A percentile compares a stretch with the other conserved stretches of the same genome.
Evolutionary conservation across 2,113 vertebrate genomes (phyloP).

Genomic region (Helogale parvula): DNA sequence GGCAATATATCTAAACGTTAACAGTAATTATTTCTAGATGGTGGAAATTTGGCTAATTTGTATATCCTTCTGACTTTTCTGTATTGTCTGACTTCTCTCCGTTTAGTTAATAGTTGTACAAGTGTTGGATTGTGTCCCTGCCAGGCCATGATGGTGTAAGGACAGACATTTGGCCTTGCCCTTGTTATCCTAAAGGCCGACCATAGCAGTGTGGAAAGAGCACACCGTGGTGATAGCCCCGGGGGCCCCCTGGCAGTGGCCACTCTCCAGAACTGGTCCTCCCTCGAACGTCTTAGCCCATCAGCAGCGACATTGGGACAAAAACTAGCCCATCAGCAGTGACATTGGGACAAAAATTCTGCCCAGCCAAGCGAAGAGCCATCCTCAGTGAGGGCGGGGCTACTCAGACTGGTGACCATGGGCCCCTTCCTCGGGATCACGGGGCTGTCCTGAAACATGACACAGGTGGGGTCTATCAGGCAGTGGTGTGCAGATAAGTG

Average conservation of each 20-base stretch:
- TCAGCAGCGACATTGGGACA: neutral
- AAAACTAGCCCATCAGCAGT: neutral
- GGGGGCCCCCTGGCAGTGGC: no score
- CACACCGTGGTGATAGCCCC: neutral
- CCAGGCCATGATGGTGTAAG: neutral
- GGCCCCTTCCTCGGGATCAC: neutral
- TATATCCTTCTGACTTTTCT: neutral
- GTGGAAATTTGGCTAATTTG: neutral
- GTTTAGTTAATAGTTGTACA: neutral
- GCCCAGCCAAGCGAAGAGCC: neutral
- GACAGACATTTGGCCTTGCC: neutral
- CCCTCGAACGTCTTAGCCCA: neutral
- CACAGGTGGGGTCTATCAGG: neutral
- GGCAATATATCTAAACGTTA: neutral
- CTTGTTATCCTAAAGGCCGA: neutral
- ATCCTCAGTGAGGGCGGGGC: neutral
- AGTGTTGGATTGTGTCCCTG: neutral
- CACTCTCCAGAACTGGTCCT: no score
- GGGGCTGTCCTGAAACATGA: neutral
- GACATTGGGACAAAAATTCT: rapidly evolving
- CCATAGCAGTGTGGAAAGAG: neutral
- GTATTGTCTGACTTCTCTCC: neutral
- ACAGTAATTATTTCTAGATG: neutral
- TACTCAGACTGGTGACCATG: neutral
- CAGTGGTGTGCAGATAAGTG: neutral